Evolutionary conservation across 2,797 vertebrate species (phyloP), one percentile per base, ranked within the genome.

Genomic region (Margarornis squamiger): DNA sequence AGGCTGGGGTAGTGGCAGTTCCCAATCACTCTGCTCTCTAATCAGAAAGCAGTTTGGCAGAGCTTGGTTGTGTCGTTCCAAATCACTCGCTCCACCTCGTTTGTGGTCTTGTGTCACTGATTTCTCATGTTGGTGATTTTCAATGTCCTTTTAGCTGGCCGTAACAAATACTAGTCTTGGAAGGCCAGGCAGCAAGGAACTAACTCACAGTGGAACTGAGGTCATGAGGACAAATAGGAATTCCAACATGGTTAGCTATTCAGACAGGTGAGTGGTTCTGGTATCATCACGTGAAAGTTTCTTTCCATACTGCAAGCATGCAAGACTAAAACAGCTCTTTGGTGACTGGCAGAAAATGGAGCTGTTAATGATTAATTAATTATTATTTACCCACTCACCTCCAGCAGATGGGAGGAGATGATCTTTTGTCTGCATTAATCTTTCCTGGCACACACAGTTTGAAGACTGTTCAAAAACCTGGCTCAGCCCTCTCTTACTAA

Each of bases 181-280:
- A 95, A 98, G 99, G 92, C 99, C 99, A 96, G 98, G 98, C 85
- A 99, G 99, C 98, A 99, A 99, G 95, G 98, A 99, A 98, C 96
- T 99, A 98, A 99, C 99, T 96, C 98, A 99, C 96, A 99, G 99
- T 96, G 99, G 99, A 98, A 98, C 99, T 96, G 95, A 99, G 78
- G 98, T 99, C 97, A 99, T 99, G 99, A 99, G 99, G 98, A 99
- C 99, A 98, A 99, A 99, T 98, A 99, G 99, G 97, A 99, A 99
- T 97, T 98, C 98, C 75, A 99, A 99, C 78, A 98, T 99, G 74
- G 99, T 99, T 39, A 99, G 99, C 97, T 99, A 99, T 97, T 98
- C 99, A 98, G 99, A 99, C 98, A 99, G 99, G 99, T 99, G 38
- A 38, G 38, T 38, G 38, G 38, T 38, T 38, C 39, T 39, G 39